Conservation (phyloP, 2,797 vertebrate species). For the Hyperoplus lanceolatus region DNA sequence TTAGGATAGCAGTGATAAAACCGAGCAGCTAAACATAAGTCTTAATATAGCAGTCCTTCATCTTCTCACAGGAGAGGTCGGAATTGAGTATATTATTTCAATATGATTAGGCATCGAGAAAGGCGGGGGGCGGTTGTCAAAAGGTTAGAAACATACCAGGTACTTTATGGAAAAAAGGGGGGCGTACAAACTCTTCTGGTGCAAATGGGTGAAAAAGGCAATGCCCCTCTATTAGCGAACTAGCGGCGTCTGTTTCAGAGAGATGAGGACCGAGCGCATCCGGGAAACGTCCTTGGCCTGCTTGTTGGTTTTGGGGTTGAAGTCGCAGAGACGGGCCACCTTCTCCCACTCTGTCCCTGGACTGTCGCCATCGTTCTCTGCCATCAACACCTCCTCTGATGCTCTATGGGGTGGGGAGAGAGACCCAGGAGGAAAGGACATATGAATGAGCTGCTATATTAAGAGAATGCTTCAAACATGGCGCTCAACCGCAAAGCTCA, state of each 20-base stretch:
- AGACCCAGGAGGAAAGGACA: conserved; percentile 1
- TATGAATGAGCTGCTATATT: not conserved
- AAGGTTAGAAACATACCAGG: conserved; percentile 63
- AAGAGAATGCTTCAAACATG: conserved; percentile 20
- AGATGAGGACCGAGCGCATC: conserved; percentile 98
- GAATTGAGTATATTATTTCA: conserved; percentile 54
- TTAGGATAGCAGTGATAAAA: conserved; percentile 51
- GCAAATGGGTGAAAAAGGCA: conserved; percentile 64
- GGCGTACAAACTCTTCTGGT: conserved; percentile 59
- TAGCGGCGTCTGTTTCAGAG: conserved; percentile 94
- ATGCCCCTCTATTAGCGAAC: conserved; percentile 77
- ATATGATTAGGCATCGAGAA: conserved; percentile 54
- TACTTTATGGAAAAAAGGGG: conserved; percentile 49
- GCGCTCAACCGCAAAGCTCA: conserved; percentile 27
- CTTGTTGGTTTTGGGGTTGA: conserved; percentile 98
- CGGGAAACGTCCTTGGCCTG: conserved; percentile 97
- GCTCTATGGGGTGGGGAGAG: conserved; percentile 82
- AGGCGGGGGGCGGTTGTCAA: conserved; percentile 41
- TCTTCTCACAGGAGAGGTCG: conserved; percentile 42
- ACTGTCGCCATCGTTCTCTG: conserved; percentile 91
- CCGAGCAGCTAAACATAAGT: conserved; percentile 48
- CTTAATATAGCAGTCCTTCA: conserved; percentile 57
- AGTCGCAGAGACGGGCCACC: conserved; percentile 97
- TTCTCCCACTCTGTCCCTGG: conserved; percentile 96
- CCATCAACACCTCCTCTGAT: conserved; percentile 95